phyloP scores from a whole-genome alignment of 2,113 vertebrate genomes.

The Callipepla californica region DNA sequence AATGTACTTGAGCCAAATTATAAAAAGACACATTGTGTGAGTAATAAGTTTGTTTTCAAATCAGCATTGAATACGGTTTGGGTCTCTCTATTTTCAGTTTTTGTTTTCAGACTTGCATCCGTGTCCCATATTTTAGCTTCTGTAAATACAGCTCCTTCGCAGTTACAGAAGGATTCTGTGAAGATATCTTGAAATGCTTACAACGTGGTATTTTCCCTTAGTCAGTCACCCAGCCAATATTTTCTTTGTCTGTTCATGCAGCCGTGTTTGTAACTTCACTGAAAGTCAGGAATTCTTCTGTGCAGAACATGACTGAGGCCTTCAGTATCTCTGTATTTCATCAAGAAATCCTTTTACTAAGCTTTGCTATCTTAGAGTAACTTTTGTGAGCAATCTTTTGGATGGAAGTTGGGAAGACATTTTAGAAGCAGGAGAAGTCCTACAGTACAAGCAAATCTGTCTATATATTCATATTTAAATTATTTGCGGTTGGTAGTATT shows the following conservation, averaged over 20 bases:
- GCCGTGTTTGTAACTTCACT: not conserved
- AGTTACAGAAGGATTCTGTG: not conserved
- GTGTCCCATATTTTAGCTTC: not conserved
- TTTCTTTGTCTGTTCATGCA: conserved; percentile 39
- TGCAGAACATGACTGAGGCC: conserved; percentile 1
- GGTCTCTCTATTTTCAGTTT: not conserved
- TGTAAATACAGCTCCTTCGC: not conserved
- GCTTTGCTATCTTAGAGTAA: not conserved
- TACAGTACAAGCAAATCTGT: not conserved
- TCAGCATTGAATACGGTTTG: not conserved
- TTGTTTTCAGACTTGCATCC: not conserved
- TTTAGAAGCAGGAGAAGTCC: not conserved
- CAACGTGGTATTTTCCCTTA: not conserved
- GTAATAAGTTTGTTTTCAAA: not conserved
- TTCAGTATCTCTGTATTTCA: not conserved
- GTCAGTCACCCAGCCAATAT: conserved; percentile 10
- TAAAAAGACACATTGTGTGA: not conserved
- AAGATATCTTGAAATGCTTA: conserved; percentile 13
- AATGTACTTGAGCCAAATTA: not conserved
- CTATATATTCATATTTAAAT: not conserved
- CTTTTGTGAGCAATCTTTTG: not conserved
- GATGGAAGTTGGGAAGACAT: not conserved
- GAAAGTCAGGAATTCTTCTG: conserved; percentile 51
- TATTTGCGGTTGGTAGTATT: not conserved
- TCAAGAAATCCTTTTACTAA: not conserved